A percentile compares a stretch with the other conserved stretches of the same genome.
These are phyloP conservation scores for Dysidea cf. avara DNA, from an alignment of 37 sponge, comb jelly and placozoan species.

Conservation along the genomic window DNA sequence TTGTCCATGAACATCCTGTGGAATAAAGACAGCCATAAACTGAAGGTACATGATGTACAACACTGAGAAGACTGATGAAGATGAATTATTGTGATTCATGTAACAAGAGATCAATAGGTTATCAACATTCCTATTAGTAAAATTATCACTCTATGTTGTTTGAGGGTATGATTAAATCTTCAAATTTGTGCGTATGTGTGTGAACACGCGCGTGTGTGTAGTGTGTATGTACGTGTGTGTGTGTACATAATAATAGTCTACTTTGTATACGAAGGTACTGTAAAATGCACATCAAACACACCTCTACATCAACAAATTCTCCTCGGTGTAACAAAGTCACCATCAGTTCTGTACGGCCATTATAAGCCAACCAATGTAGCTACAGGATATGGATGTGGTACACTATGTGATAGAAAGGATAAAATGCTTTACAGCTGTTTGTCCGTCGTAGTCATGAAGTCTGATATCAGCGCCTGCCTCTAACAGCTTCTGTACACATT, in stretches of 20 bases:
- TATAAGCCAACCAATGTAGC: conserved; percentile 95
- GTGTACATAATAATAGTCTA: neutral
- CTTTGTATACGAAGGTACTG: neutral
- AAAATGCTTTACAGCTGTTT: conserved; percentile 71
- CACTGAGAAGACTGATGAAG: conserved; percentile 1
- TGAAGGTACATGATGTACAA: neutral
- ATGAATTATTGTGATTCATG: too few relatives aligned
- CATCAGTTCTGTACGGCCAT: conserved; percentile 84
- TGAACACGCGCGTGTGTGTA: neutral
- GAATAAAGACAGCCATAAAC: neutral
- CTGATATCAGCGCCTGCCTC: conserved; percentile 87
- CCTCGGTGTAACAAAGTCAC: conserved; percentile 66
- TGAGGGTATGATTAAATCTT: too few relatives aligned
- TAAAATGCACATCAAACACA: conserved; percentile 19
- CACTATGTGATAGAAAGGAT: too few relatives aligned
- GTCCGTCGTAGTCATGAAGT: conserved; percentile 76
- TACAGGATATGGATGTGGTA: conserved; percentile 30
- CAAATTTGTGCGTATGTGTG: neutral
- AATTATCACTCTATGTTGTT: too few relatives aligned
- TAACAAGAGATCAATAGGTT: too few relatives aligned
- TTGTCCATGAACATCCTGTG: conserved; percentile 84
- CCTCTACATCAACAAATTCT: conserved; percentile 75
- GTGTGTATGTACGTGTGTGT: neutral
- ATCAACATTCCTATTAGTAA: too few relatives aligned
- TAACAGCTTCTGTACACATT: conserved; percentile 81